Evolutionary conservation across 2,113 vertebrate genomes (phyloP).

Genomic region (Gasterosteus aculeatus): DNA sequence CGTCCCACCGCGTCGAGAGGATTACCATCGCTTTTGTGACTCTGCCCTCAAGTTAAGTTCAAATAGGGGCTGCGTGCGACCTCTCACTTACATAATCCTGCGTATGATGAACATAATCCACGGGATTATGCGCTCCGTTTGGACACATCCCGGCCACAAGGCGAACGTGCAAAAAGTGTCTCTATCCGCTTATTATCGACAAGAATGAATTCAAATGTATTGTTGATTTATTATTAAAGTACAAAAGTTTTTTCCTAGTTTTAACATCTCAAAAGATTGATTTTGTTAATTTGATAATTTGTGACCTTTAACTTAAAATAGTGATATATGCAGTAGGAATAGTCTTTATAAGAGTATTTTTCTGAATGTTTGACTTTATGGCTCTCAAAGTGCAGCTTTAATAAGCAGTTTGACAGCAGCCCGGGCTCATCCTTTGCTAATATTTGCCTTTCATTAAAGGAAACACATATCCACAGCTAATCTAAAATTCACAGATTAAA

Average conservation of each 20-base stretch:
- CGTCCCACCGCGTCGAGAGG: not conserved
- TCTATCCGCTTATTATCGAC: not conserved
- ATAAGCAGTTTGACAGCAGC: not conserved
- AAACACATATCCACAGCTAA: not conserved
- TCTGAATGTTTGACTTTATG: not conserved
- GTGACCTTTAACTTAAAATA: not conserved
- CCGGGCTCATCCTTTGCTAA: constrained; percentile 9
- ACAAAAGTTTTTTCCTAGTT: not conserved
- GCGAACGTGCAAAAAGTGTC: not conserved
- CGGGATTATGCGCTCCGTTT: constrained; percentile 9
- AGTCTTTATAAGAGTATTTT: not conserved
- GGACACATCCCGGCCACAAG: not conserved
- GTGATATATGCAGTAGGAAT: not conserved
- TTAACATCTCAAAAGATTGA: not conserved
- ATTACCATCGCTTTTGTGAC: not conserved
- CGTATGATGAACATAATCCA: constrained; percentile 16
- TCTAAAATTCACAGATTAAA: not conserved
- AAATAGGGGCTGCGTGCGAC: constrained; percentile 15
- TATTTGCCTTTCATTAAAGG: constrained; percentile 26
- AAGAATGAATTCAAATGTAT: not conserved
- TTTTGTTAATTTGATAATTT: not conserved
- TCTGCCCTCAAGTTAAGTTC: not conserved
- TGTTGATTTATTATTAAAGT: not conserved
- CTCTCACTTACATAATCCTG: constrained; percentile 17
- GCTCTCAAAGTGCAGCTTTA: constrained; percentile 5